Base-by-base conservation (phyloP, 2,797 vertebrate species). In the Cirrhinus molitorella region DNA sequence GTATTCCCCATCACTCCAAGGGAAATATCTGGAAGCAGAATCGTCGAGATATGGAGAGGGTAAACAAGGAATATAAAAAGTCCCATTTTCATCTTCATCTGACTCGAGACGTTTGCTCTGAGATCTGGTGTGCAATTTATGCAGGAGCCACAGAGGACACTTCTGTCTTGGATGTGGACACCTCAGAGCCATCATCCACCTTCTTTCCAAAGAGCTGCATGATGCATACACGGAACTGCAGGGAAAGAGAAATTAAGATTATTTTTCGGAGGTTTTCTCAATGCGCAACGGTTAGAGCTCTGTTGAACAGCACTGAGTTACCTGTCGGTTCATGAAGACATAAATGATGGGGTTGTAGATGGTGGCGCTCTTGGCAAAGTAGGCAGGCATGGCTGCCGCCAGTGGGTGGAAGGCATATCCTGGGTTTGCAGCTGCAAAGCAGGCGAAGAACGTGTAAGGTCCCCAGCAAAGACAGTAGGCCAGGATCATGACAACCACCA, bases 321-420 rank as follows among this genome's bases (percentile, higher is more conserved):
- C 96, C 95, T 97, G 96, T 88, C 96, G 89, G 91, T 97, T 97
- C 96, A 97, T 97, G 90, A 97, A 97, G 88, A 97, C 96, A 49
- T 97, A 97, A 87, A 97, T 97, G 76, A 98, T 2, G 23, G 97
- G 96, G 90, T 97, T 97, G 92, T 97, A 97, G 91, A 97, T 97
- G 70, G 96, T 97, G 90, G 96, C 96, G 89, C 96, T 96, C 93
- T 97, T 97, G 90, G 97, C 96, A 91, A 97, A 97, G 91, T 95
- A 98, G 65, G 96, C 93, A 19, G 96, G 97, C 85, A 97, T 65
- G 7, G 97, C 92, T 34, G 96, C 96, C 55, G 94, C 92, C 88
- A 97, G 91, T 57, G 96, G 97, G 87, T 97, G 96, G 91, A 97
- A 97, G 86, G 96, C 86, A 63, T 97, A 96, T 82, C 95, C 96